Conservation (phyloP, 2,113 vertebrate species). For the Phoxinus phoxinus region DNA sequence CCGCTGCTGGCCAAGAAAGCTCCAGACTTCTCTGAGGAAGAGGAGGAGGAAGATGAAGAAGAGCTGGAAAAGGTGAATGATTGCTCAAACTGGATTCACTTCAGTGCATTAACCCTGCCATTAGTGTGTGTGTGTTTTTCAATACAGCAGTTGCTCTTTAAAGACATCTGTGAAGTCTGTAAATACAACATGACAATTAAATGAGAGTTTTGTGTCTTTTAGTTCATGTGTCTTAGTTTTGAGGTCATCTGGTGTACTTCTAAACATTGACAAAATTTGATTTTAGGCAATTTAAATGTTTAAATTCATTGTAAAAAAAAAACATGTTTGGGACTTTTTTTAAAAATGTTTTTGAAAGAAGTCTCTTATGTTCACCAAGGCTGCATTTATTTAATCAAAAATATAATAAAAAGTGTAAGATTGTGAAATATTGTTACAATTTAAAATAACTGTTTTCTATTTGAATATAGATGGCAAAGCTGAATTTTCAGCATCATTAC, state of each 20-base stretch:
- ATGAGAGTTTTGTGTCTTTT: neutral
- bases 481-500: neutral
- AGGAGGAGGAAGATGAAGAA: constrained; percentile 95
- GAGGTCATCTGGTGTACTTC: neutral
- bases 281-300: neutral
- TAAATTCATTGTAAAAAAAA: neutral
- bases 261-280: neutral
- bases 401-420: neutral
- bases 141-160: neutral
- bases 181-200: neutral
- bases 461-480: neutral
- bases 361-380: neutral
- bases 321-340: neutral
- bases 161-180: neutral
- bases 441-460: neutral
- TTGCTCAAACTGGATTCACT: neutral
- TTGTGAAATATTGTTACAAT: neutral
- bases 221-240: neutral
- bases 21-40: constrained; percentile 96
- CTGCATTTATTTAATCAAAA: neutral
- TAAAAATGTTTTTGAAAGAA: neutral
- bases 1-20: constrained; percentile 95
- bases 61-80: constrained; percentile 88
- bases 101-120: neutral
- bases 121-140: neutral